A percentile compares a stretch with the other conserved stretches of the same genome.
These are phyloP conservation scores for Eupleurogrammus muticus DNA, from an alignment of 2,797 vertebrate genomes.

Conservation along the genomic window DNA sequence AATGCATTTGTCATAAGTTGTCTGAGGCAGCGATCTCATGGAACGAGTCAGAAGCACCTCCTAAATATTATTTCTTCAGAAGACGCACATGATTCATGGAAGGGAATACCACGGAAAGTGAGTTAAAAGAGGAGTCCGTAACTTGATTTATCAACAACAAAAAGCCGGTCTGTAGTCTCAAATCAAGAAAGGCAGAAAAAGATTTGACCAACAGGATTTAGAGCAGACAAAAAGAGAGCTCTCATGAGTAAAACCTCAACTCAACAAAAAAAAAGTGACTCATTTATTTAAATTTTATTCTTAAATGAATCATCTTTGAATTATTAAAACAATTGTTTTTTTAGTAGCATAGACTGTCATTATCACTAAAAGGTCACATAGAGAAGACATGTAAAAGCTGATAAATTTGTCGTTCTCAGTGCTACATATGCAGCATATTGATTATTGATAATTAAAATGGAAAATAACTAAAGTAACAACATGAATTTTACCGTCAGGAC, in stretches of 20 bases:
- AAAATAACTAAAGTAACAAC: background rate
- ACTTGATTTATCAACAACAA: background rate
- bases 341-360: background rate
- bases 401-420: background rate
- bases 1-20: conserved; percentile 8
- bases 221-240: background rate
- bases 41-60: background rate
- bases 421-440: background rate
- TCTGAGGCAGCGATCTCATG: background rate
- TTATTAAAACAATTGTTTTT: background rate
- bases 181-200: background rate
- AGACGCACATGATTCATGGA: background rate
- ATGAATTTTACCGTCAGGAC: background rate
- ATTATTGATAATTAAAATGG: background rate
- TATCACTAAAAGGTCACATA: background rate
- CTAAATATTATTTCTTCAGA: background rate
- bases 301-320: background rate
- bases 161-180: background rate
- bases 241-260: too few species aligned
- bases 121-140: background rate
- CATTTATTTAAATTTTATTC: background rate
- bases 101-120: background rate
- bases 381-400: background rate
- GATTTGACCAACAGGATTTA: background rate
- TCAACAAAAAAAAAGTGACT: background rate